Conservation (phyloP, 2,113 vertebrate genomes). For the Mobula birostris region DNA sequence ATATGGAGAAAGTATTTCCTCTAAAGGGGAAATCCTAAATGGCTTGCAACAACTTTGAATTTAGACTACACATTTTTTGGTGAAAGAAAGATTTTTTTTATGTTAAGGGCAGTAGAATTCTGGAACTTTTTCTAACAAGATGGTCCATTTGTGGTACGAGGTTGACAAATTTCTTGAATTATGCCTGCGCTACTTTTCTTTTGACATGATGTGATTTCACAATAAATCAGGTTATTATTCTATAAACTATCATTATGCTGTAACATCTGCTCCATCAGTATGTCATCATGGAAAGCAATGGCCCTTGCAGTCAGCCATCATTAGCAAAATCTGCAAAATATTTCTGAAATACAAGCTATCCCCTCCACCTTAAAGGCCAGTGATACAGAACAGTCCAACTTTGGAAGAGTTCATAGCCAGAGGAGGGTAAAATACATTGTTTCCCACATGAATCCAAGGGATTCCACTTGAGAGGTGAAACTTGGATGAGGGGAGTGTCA, state of each 20-base stretch:
- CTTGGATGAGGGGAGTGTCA: background rate
- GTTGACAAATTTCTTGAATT: background rate
- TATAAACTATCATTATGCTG: background rate
- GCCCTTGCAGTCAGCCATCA: background rate
- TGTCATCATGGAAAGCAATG: background rate
- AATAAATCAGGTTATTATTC: background rate
- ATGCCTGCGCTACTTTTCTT: too few relatives aligned
- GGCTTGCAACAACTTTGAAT: background rate
- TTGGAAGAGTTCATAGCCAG: background rate
- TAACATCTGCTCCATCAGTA: background rate
- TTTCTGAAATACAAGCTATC: too few relatives aligned
- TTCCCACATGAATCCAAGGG: background rate
- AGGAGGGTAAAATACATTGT: background rate
- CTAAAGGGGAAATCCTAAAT: background rate
- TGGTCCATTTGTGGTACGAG: background rate
- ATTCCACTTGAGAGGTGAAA: background rate
- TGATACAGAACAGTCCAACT: background rate
- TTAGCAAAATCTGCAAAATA: background rate
- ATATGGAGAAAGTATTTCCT: background rate
- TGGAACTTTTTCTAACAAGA: background rate
- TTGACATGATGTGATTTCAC: background rate
- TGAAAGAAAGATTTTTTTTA: background rate
- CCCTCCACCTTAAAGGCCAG: background rate
- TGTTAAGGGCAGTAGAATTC: background rate
- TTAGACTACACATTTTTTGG: background rate